phyloP scores from a whole-genome alignment of 2,113 vertebrate genomes.

The Otocyon megalotis region DNA sequence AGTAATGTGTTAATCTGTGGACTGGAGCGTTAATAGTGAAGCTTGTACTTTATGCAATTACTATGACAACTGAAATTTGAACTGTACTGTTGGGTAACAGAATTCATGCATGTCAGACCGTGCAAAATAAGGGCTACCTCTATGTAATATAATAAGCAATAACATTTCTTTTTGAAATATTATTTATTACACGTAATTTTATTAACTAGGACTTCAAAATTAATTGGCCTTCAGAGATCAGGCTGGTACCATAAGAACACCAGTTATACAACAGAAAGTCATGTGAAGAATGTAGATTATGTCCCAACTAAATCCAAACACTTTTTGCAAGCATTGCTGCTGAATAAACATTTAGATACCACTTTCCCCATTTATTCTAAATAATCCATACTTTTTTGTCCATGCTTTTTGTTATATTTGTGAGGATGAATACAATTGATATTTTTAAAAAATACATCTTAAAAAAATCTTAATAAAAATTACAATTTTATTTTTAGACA shows the following conservation, averaged over 20 bases:
- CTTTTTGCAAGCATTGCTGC: neutral
- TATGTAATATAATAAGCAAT: neutral
- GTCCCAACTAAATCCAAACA: neutral
- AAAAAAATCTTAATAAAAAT: neutral
- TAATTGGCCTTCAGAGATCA: neutral
- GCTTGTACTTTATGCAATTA: neutral
- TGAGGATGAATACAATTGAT: neutral
- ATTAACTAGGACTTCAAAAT: neutral
- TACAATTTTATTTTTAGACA: neutral
- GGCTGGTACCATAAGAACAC: neutral
- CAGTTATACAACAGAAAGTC: neutral
- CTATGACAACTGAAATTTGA: constrained; percentile 20
- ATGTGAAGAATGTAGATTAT: neutral
- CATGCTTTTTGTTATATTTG: neutral
- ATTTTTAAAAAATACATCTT: neutral
- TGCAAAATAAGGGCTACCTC: neutral
- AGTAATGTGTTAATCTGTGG: neutral
- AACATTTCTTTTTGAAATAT: neutral
- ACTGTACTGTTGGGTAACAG: neutral
- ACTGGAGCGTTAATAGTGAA: neutral
- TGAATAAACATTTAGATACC: neutral
- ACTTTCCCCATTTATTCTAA: neutral
- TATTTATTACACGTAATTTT: neutral
- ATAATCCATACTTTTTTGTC: neutral
- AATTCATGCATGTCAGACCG: neutral